These are phyloP conservation scores for Eurytemora carolleeae DNA, from an alignment of 1,140 invertebrate species.

Conservation along the genomic window DNA sequence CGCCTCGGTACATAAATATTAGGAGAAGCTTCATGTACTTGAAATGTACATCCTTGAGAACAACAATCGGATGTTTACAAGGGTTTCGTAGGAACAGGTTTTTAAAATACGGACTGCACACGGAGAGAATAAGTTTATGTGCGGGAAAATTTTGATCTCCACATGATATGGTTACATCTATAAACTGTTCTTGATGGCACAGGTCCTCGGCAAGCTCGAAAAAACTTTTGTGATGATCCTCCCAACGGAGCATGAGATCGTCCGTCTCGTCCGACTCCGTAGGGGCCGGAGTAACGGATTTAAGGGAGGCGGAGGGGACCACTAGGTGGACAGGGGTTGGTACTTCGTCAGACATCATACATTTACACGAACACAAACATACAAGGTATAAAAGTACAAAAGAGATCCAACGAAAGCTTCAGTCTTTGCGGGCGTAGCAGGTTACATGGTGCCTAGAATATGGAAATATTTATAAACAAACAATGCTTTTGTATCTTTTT, in stretches of 20 bases:
- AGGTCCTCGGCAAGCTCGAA: conserved; percentile 23
- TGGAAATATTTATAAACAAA: too few species aligned
- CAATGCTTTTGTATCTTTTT: too few species aligned
- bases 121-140: conserved; percentile 42
- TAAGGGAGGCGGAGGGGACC: too few species aligned
- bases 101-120: conserved; percentile 59
- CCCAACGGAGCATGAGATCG: conserved; percentile 20
- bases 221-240: conserved; percentile 25
- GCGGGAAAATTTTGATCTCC: conserved; percentile 11
- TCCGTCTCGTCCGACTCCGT: not conserved
- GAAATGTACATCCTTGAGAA: conserved; percentile 39
- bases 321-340: too few species aligned
- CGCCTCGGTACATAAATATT: conserved; percentile 19
- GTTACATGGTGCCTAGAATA: too few species aligned
- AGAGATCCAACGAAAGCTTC: not conserved
- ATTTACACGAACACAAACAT: too few species aligned
- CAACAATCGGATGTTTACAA: conserved; percentile 76
- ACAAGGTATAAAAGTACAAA: not conserved
- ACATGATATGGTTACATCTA: conserved; percentile 6
- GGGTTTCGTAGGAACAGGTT: conserved; percentile 68
- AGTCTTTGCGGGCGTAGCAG: too few species aligned
- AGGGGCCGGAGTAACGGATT: not conserved
- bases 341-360: too few species aligned
- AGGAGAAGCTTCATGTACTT: conserved; percentile 15
- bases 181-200: conserved; percentile 19